These are phyloP conservation scores for Trochalopteron elliotii DNA, from an alignment of 2,113 vertebrate species.

Conservation along the genomic window DNA sequence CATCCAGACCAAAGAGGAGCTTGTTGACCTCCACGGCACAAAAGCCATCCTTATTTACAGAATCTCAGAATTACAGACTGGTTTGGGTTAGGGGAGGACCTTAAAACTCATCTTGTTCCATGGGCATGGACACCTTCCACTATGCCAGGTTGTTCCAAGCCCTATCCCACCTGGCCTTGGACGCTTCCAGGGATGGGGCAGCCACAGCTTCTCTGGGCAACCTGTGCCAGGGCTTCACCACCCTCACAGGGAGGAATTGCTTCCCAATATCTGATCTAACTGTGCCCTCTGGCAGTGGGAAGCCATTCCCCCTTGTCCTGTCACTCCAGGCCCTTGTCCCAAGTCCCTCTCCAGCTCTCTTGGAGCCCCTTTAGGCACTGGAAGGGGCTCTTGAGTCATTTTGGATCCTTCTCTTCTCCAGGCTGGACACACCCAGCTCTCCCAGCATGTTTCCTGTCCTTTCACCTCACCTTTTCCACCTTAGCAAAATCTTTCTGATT, in stretches of 20 bases:
- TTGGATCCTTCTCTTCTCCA: neutral
- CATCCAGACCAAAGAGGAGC: accelerated
- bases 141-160: neutral
- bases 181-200: neutral
- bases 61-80: neutral
- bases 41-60: neutral
- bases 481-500: neutral
- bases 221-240: neutral
- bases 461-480: neutral
- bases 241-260: neutral
- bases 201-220: accelerated
- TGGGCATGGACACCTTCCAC: neutral
- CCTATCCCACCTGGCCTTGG: accelerated
- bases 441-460: neutral
- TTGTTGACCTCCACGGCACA: neutral
- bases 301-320: neutral
- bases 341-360: neutral
- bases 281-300: neutral
- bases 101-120: neutral
- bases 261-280: neutral
- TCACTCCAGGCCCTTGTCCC: neutral
- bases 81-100: neutral
- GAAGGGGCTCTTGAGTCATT: neutral
- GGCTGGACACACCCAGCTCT: neutral
- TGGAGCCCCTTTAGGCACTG: neutral